phyloP scores from a whole-genome alignment of 2,888 invertebrate species.

The Calameuta idolon region DNA sequence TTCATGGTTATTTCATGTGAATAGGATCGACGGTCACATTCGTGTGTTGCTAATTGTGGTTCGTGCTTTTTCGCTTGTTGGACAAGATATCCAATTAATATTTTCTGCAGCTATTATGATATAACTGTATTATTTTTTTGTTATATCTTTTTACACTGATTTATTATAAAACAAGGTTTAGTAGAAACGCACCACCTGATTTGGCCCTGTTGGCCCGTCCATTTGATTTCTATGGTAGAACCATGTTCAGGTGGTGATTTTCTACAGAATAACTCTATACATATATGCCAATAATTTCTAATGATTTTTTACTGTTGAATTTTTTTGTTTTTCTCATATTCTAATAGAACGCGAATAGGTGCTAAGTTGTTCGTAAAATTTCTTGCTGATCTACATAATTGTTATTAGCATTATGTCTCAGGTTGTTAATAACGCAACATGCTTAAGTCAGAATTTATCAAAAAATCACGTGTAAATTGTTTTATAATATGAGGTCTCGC shows the following conservation, averaged over 20 bases:
- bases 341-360: neutral
- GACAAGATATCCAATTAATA: neutral
- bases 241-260: too few relatives aligned
- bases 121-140: neutral
- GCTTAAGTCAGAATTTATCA: neutral
- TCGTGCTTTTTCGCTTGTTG: neutral
- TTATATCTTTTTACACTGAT: neutral
- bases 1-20: neutral
- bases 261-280: too few relatives aligned
- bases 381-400: neutral
- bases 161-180: neutral
- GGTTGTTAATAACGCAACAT: neutral
- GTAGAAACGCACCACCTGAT: too few relatives aligned
- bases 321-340: neutral
- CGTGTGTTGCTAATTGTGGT: neutral
- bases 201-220: too few relatives aligned
- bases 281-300: neutral
- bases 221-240: too few relatives aligned
- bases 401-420: neutral
- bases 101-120: neutral
- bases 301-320: neutral
- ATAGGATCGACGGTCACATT: neutral
- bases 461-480: neutral
- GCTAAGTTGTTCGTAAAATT: neutral
- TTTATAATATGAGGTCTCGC: neutral